Evolutionary conservation across 2,797 vertebrate species (phyloP), one percentile per base, ranked within the genome.

Genomic region (Myiothlypis coronata): DNA sequence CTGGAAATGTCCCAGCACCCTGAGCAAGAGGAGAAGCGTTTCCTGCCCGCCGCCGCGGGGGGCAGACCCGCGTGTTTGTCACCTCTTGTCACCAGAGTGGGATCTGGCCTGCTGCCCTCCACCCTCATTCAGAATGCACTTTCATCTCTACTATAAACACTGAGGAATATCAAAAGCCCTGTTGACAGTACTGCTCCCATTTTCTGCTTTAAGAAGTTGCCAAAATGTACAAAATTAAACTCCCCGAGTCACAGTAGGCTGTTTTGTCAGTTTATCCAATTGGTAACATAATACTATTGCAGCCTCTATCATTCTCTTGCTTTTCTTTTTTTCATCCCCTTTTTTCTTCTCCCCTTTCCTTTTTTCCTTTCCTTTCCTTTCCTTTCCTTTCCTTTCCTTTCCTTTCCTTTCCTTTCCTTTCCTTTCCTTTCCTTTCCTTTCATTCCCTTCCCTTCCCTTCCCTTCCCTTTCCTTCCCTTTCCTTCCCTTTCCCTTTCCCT

Each of bases 151-250:
- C 68, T 72, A 93, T 97, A 97, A 96, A 97, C 94, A 97, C 85
- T 4, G 12, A 96, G 92, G 78, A 95, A 85, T 96, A 97, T 93
- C 95, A 96, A 97, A 96, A 90, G 77, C 83, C 90, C 72, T 35
- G 88, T 96, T 96, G 96, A 97, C 95, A 97, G 90, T 89, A 69
- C 79, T 69, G 89, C 79, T 94, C 91, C 96, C 93, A 90, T 91
- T 91, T 96, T 97, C 75, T 96, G 86, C 95, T 97, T 97, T 95
- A 93, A 96, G 83, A 89, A 96, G 82, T 93, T 98, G 96, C 97
- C 97, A 97, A 97, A 97, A 96, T 2, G 88, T 50, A 96, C 92
- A 97, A 96, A 97, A 97, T 88, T 91, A 97, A 97, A 92, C 83
- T 96, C 70, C 87, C 83, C 3, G 0, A 91, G 78, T 97, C 96